Evolutionary conservation across 2,888 invertebrate species (phyloP).

Genomic region (Erebia palarica): DNA sequence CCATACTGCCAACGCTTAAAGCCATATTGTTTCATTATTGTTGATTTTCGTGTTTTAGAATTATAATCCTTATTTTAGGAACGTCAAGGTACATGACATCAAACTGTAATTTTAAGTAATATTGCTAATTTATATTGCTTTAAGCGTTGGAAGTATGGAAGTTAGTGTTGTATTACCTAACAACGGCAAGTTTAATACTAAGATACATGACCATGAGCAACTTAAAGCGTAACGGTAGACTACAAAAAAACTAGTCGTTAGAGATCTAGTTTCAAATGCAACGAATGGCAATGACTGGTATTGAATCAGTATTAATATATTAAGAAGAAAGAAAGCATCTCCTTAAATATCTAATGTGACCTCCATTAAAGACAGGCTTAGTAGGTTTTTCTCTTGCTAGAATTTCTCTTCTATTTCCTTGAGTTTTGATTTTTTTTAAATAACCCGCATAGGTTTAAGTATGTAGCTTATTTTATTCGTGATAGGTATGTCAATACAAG

Average conservation of each 20-base stretch:
- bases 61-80: too few relatives aligned
- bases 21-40: too few relatives aligned
- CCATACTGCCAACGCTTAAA: too few relatives aligned
- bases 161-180: neutral
- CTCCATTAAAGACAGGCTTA: neutral
- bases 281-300: conserved; percentile 9
- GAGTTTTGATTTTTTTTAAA: neutral
- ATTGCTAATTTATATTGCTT: too few relatives aligned
- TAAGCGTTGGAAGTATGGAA: too few relatives aligned
- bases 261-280: conserved; percentile 18
- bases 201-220: conserved; percentile 4
- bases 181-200: neutral
- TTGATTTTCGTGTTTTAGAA: too few relatives aligned
- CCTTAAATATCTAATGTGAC: neutral
- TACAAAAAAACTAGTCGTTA: neutral
- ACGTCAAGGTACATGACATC: too few relatives aligned
- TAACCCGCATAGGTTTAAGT: too few relatives aligned
- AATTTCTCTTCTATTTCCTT: neutral
- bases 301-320: neutral
- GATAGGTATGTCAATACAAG: neutral
- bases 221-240: neutral
- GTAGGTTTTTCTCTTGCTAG: neutral
- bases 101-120: too few relatives aligned
- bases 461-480: neutral
- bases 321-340: neutral